A percentile compares a stretch with the other conserved stretches of the same genome.
phyloP scores from a whole-genome alignment of 2,888 invertebrate species.

The Heliothis peltigera region DNA sequence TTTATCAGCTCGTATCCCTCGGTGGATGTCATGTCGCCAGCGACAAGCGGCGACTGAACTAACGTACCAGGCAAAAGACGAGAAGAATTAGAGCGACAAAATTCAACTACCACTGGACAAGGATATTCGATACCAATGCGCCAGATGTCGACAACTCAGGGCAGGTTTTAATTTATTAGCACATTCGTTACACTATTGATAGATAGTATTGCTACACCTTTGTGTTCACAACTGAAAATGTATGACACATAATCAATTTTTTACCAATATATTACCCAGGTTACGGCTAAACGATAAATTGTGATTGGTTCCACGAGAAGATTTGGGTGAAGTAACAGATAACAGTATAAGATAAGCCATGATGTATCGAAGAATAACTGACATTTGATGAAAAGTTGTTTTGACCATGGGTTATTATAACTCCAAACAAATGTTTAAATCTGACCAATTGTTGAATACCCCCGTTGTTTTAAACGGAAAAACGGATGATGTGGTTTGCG shows the following conservation, averaged over 20 bases:
- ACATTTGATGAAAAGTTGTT: conserved; percentile 35
- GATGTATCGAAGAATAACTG: conserved; percentile 47
- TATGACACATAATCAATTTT: conserved; percentile 39
- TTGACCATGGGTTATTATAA: conserved; percentile 18
- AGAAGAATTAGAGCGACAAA: conserved; percentile 89
- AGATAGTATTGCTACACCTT: conserved; percentile 30
- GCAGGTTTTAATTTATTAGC: conserved; percentile 76
- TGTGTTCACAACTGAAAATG: conserved; percentile 34
- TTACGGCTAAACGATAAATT: conserved; percentile 54
- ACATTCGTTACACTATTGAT: conserved; percentile 57
- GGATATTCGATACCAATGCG: conserved; percentile 87
- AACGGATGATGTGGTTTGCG: conserved; percentile 59
- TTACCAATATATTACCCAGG: conserved; percentile 57
- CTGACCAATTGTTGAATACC: conserved; percentile 58
- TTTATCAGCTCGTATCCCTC: conserved; percentile 88
- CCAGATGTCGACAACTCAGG: conserved; percentile 84
- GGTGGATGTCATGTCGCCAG: conserved; percentile 86
- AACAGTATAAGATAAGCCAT: conserved; percentile 66
- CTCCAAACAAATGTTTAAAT: conserved; percentile 6
- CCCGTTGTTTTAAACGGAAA: conserved; percentile 66
- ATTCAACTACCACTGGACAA: conserved; percentile 82
- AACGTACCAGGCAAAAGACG: conserved; percentile 75
- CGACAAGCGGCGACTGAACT: conserved; percentile 74
- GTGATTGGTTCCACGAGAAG: conserved; percentile 69
- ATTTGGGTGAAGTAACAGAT: conserved; percentile 67